Evolutionary conservation across 2,888 invertebrate species (phyloP).

Genomic region (Drosophila stalkeri): DNA sequence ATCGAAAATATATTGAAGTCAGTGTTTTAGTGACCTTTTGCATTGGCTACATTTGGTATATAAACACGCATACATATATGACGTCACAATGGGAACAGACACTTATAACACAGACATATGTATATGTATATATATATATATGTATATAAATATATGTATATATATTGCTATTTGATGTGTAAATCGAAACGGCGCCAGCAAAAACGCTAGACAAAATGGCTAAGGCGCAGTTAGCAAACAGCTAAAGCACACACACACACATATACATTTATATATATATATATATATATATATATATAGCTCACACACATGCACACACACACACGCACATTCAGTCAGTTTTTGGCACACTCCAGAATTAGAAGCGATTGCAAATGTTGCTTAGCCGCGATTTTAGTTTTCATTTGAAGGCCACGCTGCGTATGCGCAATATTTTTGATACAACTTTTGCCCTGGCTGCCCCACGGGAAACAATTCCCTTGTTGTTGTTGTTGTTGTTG

Average conservation of each 20-base stretch:
- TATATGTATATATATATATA: background rate
- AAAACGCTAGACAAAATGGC: conserved; percentile 52
- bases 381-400: conserved; percentile 32
- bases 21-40: conserved; percentile 1
- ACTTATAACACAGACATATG: background rate
- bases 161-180: conserved; percentile 17
- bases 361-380: conserved; percentile 42
- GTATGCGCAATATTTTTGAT: conserved; percentile 58
- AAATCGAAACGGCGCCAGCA: conserved; percentile 52
- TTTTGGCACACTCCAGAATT: conserved; percentile 52
- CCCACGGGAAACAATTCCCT: conserved; percentile 14
- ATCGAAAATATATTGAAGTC: background rate
- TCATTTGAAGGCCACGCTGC: conserved; percentile 48
- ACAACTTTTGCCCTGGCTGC: background rate
- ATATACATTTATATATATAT: background rate
- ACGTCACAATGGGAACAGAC: conserved; percentile 31
- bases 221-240: conserved; percentile 44
- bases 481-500: background rate
- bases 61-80: background rate
- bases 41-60: background rate
- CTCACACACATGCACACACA: conserved; percentile 2
- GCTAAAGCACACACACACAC: background rate
- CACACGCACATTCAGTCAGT: conserved; percentile 29
- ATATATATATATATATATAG: background rate
- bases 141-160: background rate